A percentile compares a stretch with the other conserved stretches of the same genome.
Conservation (phyloP, 2,113 vertebrate species). For the Archilochus colubris region DNA sequence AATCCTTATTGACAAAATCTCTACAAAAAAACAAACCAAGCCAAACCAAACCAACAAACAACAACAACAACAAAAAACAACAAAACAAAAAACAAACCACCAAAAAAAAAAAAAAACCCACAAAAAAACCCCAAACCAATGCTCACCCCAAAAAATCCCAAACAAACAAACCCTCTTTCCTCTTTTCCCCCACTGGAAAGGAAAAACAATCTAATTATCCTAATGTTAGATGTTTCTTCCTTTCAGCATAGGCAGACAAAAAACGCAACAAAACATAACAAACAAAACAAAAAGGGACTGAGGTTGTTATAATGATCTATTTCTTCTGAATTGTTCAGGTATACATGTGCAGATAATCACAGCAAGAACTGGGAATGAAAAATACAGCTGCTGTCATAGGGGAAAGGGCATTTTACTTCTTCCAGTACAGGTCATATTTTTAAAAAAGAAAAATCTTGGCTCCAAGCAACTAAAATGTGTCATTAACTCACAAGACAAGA, state of each 20-base stretch:
- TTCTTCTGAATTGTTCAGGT: background rate
- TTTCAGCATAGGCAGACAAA: background rate
- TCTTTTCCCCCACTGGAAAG: background rate
- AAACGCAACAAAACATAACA: no score
- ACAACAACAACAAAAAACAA: no score
- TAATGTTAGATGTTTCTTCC: constrained; percentile 14
- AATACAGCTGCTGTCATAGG: constrained; percentile 1
- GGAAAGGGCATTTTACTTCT: constrained; percentile 16
- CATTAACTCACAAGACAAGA: constrained; percentile 18
- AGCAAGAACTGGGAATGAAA: background rate
- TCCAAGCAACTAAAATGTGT: constrained; percentile 20
- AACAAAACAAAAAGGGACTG: background rate
- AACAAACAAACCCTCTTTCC: no score
- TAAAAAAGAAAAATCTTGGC: background rate
- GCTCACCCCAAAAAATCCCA: no score
- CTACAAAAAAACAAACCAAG: background rate
- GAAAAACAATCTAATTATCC: background rate
- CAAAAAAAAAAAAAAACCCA: background rate
- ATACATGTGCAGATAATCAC: background rate
- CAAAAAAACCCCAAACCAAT: no score
- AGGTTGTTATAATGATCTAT: background rate
- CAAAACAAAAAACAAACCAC: no score
- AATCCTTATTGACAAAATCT: background rate
- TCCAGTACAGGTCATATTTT: background rate
- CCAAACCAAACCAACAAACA: no score